Base-by-base conservation (phyloP, 2,797 vertebrate species). In the Morelia viridis region DNA sequence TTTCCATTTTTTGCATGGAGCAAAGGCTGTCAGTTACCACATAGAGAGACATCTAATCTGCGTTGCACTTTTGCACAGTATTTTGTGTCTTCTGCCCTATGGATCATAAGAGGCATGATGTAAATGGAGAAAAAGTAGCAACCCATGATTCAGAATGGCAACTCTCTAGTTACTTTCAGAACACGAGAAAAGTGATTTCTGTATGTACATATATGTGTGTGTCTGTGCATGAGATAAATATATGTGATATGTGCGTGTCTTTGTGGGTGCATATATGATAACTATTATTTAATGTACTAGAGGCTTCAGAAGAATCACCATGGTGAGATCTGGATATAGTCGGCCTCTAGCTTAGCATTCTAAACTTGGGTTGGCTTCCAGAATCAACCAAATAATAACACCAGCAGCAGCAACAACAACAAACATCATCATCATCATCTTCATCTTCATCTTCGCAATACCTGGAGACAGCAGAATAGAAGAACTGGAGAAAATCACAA, bases 31-130 rank as follows among this genome's bases (percentile, higher is more conserved):
- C 87, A 35, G 10, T 57, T 6, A 31, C 92, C 89, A 83, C 1
- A 0, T 6, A 2, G 6, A n/a, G n/a, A 24, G 5, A 85, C 26
- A 89, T 85, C 9, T 15, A 10, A 0, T 71, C 50, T 0, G 0
- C 56, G 2, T 4, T 90, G 71, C n/a, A 50, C 91, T 68, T 28
- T 2, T 65, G 41, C 12, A 28, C 1, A 57, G 85, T 84, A 68
- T 53, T 87, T 64, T 93, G 24, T 6, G 85, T 46, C 61, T 92
- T 56, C 8, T n/a, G 89, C 64, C 22, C 0, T n/a, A 19, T 53
- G 10, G 76, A 90, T 94, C 89, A 7, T 90, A 15, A 62, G 58
- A 86, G 87, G 57, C 11, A 88, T 0, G 5, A 12, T 91, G 19
- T 46, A 58, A 87, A 88, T 64, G 28, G 90, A 65, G 71, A 90